Evolutionary conservation across 2,797 vertebrate species (phyloP).

Genomic region (Micrastur ruficollis): DNA sequence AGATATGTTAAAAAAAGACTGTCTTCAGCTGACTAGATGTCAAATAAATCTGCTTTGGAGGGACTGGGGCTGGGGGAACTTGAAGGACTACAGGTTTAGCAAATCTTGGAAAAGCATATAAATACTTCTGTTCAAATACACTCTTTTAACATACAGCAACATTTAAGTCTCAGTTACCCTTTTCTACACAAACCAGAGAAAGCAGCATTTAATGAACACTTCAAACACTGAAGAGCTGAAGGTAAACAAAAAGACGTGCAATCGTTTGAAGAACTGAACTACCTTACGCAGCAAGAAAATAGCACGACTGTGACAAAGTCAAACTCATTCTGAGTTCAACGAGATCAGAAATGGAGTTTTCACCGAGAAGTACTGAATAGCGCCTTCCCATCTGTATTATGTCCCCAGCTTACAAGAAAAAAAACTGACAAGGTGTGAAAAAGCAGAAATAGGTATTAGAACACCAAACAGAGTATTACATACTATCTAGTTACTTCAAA

Average conservation of each 20-base stretch:
- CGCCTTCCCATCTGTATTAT: fast-evolving
- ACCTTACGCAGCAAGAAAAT: neutral
- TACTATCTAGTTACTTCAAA: neutral
- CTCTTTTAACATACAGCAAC: neutral
- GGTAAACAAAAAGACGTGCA: neutral
- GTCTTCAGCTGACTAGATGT: neutral
- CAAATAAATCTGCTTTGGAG: neutral
- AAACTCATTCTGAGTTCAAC: fast-evolving
- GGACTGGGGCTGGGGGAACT: neutral
- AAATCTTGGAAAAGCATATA: neutral
- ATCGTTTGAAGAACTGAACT: neutral
- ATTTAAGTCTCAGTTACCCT: neutral
- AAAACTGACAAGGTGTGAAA: neutral
- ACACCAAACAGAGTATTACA: neutral
- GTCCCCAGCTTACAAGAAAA: neutral
- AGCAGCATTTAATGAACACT: neutral
- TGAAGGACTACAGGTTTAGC: neutral
- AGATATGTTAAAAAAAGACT: neutral
- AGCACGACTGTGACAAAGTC: neutral
- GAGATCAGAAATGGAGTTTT: neutral
- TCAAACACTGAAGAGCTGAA: neutral
- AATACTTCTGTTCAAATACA: neutral
- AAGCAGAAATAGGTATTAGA: neutral
- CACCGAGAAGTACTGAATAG: neutral
- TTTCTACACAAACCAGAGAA: neutral